phyloP scores from a whole-genome alignment of 2,113 vertebrate species.

The Opisthocomus hoazin region DNA sequence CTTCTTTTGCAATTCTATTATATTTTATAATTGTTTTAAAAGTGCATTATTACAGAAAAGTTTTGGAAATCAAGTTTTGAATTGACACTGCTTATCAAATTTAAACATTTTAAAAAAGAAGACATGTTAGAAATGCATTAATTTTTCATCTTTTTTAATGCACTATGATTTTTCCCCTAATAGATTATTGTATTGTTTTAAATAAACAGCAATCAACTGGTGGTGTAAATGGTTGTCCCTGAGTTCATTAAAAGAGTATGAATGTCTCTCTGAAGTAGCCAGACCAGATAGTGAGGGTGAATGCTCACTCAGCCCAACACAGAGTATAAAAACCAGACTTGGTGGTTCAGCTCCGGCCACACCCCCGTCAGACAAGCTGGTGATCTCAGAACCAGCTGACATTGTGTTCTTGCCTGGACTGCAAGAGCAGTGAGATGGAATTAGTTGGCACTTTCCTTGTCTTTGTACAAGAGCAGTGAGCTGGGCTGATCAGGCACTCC shows the following conservation, averaged over 20 bases:
- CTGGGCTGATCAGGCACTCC: too few relatives aligned
- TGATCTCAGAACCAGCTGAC: too few relatives aligned
- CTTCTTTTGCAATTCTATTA: background rate
- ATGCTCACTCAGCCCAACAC: background rate
- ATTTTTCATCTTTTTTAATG: fast-evolving
- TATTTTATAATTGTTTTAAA: background rate
- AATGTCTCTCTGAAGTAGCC: background rate
- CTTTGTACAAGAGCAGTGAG: too few relatives aligned
- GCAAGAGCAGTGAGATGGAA: too few relatives aligned
- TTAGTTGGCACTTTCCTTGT: too few relatives aligned
- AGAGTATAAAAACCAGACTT: background rate
- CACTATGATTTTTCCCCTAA: background rate
- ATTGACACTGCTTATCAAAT: background rate
- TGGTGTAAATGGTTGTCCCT: background rate
- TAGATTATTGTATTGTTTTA: background rate
- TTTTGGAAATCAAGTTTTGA: background rate
- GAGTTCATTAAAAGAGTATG: background rate
- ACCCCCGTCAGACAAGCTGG: too few relatives aligned
- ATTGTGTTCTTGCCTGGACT: too few relatives aligned
- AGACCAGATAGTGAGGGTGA: background rate
- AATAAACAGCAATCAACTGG: background rate
- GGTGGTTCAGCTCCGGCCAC: too few relatives aligned
- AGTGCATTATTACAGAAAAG: background rate
- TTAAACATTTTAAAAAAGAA: background rate
- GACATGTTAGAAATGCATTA: background rate